These are phyloP conservation scores for Neodiprion pinetum DNA, from an alignment of 1,140 invertebrate genomes.

Conservation along the genomic window DNA sequence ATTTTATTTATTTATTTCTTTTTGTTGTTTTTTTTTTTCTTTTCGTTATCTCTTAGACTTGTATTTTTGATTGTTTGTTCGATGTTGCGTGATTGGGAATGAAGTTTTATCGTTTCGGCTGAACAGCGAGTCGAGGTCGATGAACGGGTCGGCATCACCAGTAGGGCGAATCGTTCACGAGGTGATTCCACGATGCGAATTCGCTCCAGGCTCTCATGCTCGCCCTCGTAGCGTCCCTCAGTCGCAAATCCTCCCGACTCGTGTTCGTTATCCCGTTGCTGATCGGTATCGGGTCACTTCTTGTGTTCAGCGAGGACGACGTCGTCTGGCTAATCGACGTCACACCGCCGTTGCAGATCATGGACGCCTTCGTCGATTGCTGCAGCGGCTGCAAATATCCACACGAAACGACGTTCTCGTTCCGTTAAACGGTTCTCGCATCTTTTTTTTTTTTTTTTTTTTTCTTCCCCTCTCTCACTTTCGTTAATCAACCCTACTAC, in stretches of 20 bases:
- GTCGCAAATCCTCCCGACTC: constrained; percentile 26
- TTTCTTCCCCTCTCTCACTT: background rate
- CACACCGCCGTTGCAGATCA: constrained; percentile 27
- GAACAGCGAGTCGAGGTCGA: no score
- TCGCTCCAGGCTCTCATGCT: constrained; percentile 72
- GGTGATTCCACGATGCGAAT: constrained; percentile 77
- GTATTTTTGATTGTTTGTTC: no score
- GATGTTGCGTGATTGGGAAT: no score
- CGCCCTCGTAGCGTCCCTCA: constrained; percentile 60
- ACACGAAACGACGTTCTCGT: constrained; percentile 8
- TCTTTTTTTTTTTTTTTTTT: background rate
- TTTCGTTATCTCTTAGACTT: no score
- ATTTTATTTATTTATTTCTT: no score
- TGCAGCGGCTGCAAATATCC: background rate
- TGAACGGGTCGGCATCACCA: constrained; percentile 63
- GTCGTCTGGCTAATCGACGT: background rate
- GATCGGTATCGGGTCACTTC: constrained; percentile 20
- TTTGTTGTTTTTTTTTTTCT: no score
- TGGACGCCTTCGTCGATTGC: constrained; percentile 10
- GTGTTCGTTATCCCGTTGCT: constrained; percentile 22
- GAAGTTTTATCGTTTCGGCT: no score
- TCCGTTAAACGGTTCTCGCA: background rate
- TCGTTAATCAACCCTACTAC: no score
- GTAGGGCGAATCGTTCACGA: constrained; percentile 72
- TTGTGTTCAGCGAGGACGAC: constrained; percentile 25